Percentiles rank a stretch among this genome's conserved stretches.
Evolutionary conservation across 2,113 vertebrate species (phyloP).

Genomic region (rabbit (Oryctolagus cuniculus)): mOryCun1.1 NC_091440.1:10352501-10353000

Average conservation of each 20-base stretch:
- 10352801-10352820: neutral
- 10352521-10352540: neutral
- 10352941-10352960: constrained; percentile 68
- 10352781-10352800: neutral
- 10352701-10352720: neutral
- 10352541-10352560: neutral
- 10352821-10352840: neutral
- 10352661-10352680: neutral
- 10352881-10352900: constrained; percentile 69
- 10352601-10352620: neutral
- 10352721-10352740: neutral
- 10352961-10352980: neutral
- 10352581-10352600: neutral
- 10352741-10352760: neutral
- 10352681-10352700: neutral
- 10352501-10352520: neutral
- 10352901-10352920: neutral
- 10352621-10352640: neutral
- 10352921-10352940: constrained; percentile 74
- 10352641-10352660: neutral
- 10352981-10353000: constrained; percentile 29
- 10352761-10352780: neutral
- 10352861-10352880: constrained; percentile 57
- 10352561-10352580: neutral
- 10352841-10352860: neutral